Evolutionary conservation across 2,888 invertebrate species (phyloP), one percentile per base, ranked within the genome.

Genomic region (Biston betularia): DNA sequence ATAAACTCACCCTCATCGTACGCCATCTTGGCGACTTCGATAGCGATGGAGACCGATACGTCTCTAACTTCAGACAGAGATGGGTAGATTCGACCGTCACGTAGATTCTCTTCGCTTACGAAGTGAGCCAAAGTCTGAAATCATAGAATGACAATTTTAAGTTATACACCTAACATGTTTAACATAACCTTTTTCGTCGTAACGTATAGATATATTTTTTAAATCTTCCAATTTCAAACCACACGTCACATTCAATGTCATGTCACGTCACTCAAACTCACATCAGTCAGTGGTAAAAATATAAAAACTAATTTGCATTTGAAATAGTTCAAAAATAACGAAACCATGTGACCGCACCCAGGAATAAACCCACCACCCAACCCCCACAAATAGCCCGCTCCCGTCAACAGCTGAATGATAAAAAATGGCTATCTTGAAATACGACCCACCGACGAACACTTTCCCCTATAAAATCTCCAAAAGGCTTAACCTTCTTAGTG

Each of bases 81-180:
- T 7, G 99, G 99, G 87, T 99, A 99, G 57, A 99, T 95, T 71
- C 98, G 97, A 9, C 99, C 99, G 62, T 95, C 95, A 0, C 94
- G 95, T 58, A 99, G 93, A 88, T 99, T 97, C 9, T 95, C 95
- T 61, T 97, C 96, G 0, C 96, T 96, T 0, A 99, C 99, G 77
- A 96, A 95, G 76, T 97, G 95, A 1, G 99, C 97, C 62, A 98
- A 94, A 54, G 96, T 96, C 96, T 97, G 92, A 77, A 90, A 85
- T 53, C 14, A 74, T 45, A 72, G n/a, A n/a, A n/a, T n/a, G n/a
- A 24, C 24, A 24, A 24, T 24, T 2, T 24, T 24, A 24, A 1
- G 24, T 3, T 24, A 24, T 24, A 24, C 24, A 24, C 24, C 24
- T 24, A 2, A 24, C 24, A 24, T 24, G 24, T 24, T 24, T 24